phyloP scores from a whole-genome alignment of 1,140 invertebrate genomes.

The Drosophila kikkawai region DNA sequence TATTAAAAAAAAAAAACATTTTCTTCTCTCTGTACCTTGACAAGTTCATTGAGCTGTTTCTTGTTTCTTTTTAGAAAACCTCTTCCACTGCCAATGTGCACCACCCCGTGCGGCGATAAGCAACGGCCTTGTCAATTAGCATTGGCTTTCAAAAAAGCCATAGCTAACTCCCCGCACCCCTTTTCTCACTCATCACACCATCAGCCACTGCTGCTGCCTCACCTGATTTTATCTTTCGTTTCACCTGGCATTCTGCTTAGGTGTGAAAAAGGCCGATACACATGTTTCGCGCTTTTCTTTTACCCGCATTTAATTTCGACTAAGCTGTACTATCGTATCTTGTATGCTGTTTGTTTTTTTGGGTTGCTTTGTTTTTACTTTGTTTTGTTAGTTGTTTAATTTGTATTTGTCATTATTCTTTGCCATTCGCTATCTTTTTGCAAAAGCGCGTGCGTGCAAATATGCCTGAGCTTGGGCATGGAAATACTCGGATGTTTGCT shows the following conservation, averaged over 20 bases:
- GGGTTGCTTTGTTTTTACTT: slow-evolving; percentile 26
- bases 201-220: not conserved
- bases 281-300: slow-evolving; percentile 56
- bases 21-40: slow-evolving; percentile 6
- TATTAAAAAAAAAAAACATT: no score
- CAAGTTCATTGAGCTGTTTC: slow-evolving; percentile 49
- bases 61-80: slow-evolving; percentile 10
- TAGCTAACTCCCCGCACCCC: slow-evolving; percentile 12
- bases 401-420: slow-evolving; percentile 60
- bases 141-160: slow-evolving; percentile 39
- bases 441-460: slow-evolving; percentile 50
- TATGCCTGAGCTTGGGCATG: slow-evolving; percentile 24
- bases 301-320: slow-evolving; percentile 1
- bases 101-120: slow-evolving; percentile 48
- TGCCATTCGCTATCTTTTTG: slow-evolving; percentile 29
- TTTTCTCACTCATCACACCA: not conserved
- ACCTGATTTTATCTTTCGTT: slow-evolving; percentile 49
- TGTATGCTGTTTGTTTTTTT: slow-evolving; percentile 40
- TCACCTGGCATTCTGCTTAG: slow-evolving; percentile 48
- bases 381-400: slow-evolving; percentile 60
- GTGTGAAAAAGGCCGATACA: slow-evolving; percentile 71
- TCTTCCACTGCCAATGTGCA: not conserved
- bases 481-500: slow-evolving; percentile 27
- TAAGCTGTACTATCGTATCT: slow-evolving; percentile 31
- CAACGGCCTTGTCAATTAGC: slow-evolving; percentile 75